Percentiles rank a stretch among this genome's conserved stretches.
phyloP scores from a whole-genome alignment of 2,888 invertebrate genomes.

The Athalia circularis region DNA sequence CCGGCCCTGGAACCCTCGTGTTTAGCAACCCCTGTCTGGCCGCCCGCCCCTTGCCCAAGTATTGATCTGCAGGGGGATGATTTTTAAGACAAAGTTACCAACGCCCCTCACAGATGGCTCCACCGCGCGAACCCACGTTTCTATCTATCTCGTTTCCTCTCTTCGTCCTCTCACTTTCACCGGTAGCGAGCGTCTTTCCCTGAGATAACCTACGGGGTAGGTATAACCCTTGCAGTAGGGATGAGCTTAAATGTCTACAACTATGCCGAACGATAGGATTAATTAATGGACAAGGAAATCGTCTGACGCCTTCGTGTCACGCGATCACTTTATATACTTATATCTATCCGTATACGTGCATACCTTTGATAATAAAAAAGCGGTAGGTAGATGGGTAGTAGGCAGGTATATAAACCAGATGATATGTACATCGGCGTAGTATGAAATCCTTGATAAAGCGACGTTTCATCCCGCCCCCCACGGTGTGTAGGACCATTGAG shows the following conservation, averaged over 20 bases:
- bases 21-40: slow-evolving; percentile 59
- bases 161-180: slow-evolving; percentile 39
- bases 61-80: slow-evolving; percentile 67
- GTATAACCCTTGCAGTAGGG: slow-evolving; percentile 3
- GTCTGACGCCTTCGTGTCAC: slow-evolving; percentile 6
- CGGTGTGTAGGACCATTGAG: no score
- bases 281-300: slow-evolving; percentile 30
- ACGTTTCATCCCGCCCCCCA: no score
- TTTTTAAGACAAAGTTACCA: slow-evolving; percentile 68
- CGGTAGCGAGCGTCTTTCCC: slow-evolving; percentile 22
- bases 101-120: slow-evolving; percentile 65
- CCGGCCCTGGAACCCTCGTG: slow-evolving; percentile 50
- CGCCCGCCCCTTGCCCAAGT: slow-evolving; percentile 56
- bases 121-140: slow-evolving; percentile 54
- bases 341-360: no score
- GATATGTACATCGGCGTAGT: no score
- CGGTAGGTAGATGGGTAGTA: no score
- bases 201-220: not conserved
- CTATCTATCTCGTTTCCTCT: slow-evolving; percentile 1
- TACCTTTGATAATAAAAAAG: no score
- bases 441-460: no score
- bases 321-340: not conserved
- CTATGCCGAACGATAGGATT: slow-evolving; percentile 12
- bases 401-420: no score
- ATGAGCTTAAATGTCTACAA: slow-evolving; percentile 8